Base-by-base conservation (phyloP, 2,888 invertebrate species). In the Melanostoma scalare region DNA sequence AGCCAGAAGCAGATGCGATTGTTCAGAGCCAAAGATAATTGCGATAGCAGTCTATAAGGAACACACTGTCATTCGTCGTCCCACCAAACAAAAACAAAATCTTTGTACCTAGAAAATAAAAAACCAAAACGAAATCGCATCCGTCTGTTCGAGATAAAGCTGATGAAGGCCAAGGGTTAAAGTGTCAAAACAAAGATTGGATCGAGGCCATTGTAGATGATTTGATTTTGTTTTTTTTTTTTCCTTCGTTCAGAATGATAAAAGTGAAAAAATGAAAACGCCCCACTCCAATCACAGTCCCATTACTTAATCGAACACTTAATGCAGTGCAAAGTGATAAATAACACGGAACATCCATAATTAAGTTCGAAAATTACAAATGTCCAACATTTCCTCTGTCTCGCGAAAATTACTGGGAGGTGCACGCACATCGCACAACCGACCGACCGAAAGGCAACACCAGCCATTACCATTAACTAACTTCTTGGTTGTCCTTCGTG, bases 321-420 rank as follows among this genome's bases (percentile, higher is more conserved):
- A 67, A 78, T 65, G 68, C 68, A 73, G 72, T 65, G 73, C 78
- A 73, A 73, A 74, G 82, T 78, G 82, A 82, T 82, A 78, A 82
- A 82, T 78, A 78, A 82, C 82, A 82, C 78, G 78, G 46, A 73
- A 78, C 78, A 74, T 73, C 82, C 68, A 63, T 82, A 78, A 82
- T 82, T 78, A 82, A 69, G 78, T 65, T 58, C 82, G 82, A 73
- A 78, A 74, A 82, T 78, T 74, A 82, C 78, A 82, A 82, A 78
- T 82, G 82, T 73, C 82, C 78, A 78, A 74, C 69, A 82, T 78
- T 55, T 72, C 38, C 48, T 63, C 38, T 20, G 20, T 20, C 20
- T 72, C 48, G 71, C 77, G 72, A 63, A 78, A 73, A 82, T 78
- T 61, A 46, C 72, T 73, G 81, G 78, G 82, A 73, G 82, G 73